Conservation (phyloP, 2,797 vertebrate genomes). For the Tapera naevia region DNA sequence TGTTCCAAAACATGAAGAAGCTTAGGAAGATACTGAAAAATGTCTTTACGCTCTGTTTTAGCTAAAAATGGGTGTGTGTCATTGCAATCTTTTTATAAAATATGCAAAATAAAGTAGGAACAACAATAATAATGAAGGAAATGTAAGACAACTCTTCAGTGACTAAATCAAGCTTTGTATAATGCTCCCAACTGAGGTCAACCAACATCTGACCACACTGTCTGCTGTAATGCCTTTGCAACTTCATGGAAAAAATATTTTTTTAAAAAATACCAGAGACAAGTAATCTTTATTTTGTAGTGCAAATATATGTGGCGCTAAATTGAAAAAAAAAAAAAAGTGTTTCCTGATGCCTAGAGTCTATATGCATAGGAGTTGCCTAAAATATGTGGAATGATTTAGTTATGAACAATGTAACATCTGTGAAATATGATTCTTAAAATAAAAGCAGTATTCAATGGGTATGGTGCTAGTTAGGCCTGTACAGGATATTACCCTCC, state of each 20-base stretch:
- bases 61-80: not conserved
- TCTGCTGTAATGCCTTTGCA: not conserved
- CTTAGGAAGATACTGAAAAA: not conserved
- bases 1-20: not conserved
- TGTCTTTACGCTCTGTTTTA: not conserved
- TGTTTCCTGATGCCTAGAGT: not conserved
- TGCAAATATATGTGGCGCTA: not conserved
- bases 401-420: constrained; percentile 46
- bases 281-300: not conserved
- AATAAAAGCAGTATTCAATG: constrained; percentile 49
- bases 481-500: constrained; percentile 47
- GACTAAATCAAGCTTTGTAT: not conserved
- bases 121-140: not conserved
- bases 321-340: not conserved
- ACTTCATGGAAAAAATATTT: not conserved
- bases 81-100: not conserved
- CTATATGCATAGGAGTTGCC: constrained; percentile 22
- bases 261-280: not conserved
- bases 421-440: constrained; percentile 53
- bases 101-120: not conserved
- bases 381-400: constrained; percentile 34
- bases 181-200: not conserved
- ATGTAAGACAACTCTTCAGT: not conserved
- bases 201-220: not conserved
- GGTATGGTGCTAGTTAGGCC: not conserved